Evolutionary conservation across 53 echinoderm and acorn worm species (phyloP).

Genomic region (Paelopatides confundens): DNA sequence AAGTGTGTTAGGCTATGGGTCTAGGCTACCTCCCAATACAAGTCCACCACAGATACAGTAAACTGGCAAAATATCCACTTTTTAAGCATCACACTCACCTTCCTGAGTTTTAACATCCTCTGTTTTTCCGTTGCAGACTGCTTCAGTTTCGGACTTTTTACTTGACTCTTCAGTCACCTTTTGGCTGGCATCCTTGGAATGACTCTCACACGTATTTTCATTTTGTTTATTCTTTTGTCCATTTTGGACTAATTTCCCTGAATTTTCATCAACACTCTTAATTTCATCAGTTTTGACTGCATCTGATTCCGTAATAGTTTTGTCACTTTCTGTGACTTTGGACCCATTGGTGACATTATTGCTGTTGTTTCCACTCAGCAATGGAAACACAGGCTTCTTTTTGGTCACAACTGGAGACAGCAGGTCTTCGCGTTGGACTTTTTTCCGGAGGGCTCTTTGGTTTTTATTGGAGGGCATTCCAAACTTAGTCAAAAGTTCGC

Average conservation of each 20-base stretch:
- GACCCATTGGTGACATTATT: constrained; percentile 5
- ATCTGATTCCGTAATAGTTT: background rate
- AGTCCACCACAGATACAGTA: no score
- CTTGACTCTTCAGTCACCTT: background rate
- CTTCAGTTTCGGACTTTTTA: background rate
- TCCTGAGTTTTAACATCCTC: background rate
- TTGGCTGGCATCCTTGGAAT: background rate
- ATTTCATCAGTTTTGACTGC: background rate
- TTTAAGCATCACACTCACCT: no score
- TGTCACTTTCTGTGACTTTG: background rate
- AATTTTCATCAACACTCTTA: background rate
- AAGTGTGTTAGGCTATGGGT: no score
- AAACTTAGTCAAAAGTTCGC: constrained; percentile 89
- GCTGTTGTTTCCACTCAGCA: background rate
- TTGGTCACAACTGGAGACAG: constrained; percentile 89
- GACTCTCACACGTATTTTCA: constrained; percentile 17
- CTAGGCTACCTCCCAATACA: no score
- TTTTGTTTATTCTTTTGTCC: background rate
- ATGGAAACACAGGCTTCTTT: constrained; percentile 79
- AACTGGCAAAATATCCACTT: no score
- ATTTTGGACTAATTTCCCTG: background rate
- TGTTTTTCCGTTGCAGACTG: constrained; percentile 12
- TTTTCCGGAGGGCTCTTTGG: constrained; percentile 76
- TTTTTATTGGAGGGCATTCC: constrained; percentile 76
- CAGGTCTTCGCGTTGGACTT: constrained; percentile 81